Base-by-base conservation (phyloP, 2,113 vertebrate genomes). In the Catharus fuscescens region DNA sequence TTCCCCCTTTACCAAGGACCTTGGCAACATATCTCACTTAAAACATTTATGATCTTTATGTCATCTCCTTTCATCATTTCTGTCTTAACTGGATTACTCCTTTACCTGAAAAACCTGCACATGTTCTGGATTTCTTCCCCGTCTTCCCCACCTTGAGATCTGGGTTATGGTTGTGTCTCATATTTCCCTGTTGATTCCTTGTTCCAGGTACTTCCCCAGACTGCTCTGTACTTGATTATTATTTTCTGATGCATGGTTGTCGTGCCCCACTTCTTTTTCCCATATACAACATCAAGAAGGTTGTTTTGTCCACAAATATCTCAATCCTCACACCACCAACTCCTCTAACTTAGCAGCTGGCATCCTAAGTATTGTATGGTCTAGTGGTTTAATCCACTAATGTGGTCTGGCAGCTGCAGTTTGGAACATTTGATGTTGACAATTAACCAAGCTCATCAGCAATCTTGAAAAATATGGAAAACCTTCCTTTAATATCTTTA, bases 21-120 rank as follows among this genome's bases (percentile, higher is more conserved):
- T 95, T 67, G 53, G 48, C 57, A 90, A 52, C 16, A 36, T n/a
- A 81, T 26, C 32, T 93, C 53, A 47, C 48, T 82, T 53, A 67
- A 79, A 48, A 4, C 0, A 0, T 54, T 48, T 28, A 47, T 3
- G 4, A 28, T 40, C 28, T 44, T 72, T 69, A 38, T 61, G 21
- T 57, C 45, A 4, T 34, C 61, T 88, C 32, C 17, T 76, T 54
- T 52, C 1, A 3, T 31, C 4, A 40, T 67, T 88, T 47, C 38
- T 71, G 14, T 48, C 40, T 69, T 81, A 61, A 73, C 19, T 20
- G 40, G 14, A 34, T 72, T 79, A 11, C 85, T 84, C 32, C 17
- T 82, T 40, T 64, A 32, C 71, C 67, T 86, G 66, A 90, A 90
- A 90, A 80, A 45, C 4, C 18, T 40, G 24, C 48, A 86, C 8